phyloP scores from a whole-genome alignment of 2,797 vertebrate species.

The Orientallactaga sibirica region DNA sequence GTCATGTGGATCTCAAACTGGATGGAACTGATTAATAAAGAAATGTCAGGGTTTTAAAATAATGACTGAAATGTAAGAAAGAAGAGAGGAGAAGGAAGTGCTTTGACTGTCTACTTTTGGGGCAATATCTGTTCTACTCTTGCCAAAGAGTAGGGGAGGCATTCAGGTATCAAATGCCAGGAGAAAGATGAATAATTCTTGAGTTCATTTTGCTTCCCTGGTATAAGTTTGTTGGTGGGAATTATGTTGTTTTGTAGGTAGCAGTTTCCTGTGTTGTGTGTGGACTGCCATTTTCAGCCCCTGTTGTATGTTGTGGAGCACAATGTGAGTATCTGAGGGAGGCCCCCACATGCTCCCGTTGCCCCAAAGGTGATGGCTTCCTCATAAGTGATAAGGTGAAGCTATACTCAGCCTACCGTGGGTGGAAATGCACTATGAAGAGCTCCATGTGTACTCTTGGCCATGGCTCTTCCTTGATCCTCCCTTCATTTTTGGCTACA shows the following conservation, averaged over 20 bases:
- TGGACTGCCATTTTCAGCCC: not conserved
- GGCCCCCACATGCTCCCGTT: not conserved
- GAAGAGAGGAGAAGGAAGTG: slow-evolving; percentile 4
- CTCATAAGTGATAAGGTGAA: not conserved
- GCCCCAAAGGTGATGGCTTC: not conserved
- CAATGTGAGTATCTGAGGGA: not conserved
- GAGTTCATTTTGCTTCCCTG: not conserved
- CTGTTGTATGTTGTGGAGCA: not conserved
- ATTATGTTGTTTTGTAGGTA: not conserved
- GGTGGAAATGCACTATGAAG: too few species aligned
- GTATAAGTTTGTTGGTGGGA: fast-evolving
- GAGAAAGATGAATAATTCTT: not conserved
- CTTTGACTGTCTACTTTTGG: slow-evolving; percentile 18
- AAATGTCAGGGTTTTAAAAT: slow-evolving; percentile 79
- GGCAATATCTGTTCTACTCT: not conserved
- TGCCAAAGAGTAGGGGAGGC: not conserved
- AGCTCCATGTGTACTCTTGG: not conserved
- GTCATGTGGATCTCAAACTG: slow-evolving; percentile 74
- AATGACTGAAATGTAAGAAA: slow-evolving; percentile 60
- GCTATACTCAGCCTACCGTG: not conserved
- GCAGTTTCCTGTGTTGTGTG: not conserved
- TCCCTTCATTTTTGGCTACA: not conserved
- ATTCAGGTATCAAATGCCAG: not conserved
- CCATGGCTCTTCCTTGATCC: not conserved
- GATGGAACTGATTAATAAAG: slow-evolving; percentile 76